Base-by-base conservation (phyloP, 2,797 vertebrate species). In the Phataginus tricuspis region DNA sequence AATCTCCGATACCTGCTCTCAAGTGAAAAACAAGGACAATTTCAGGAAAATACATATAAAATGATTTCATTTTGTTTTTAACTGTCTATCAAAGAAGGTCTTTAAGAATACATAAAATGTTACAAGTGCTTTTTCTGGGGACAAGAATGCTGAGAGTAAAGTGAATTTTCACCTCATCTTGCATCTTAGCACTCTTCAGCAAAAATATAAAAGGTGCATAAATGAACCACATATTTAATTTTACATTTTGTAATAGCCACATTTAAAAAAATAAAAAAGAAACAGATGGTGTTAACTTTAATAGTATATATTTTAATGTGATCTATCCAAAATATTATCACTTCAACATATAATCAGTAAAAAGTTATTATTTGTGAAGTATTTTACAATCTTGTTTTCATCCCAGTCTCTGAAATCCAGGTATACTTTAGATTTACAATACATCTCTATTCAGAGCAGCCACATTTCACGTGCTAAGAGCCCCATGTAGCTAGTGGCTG, bases 251-350 rank as follows among this genome's bases (percentile, higher is more conserved):
- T 66, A 19, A 45, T 39, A 57, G 57, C 23, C 71, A 39, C 31
- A n/a, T 71, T 72, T 84, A 31, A n/a, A 87, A 95, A 95, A 80
- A 61, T 15, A 83, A 80, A 88, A 91, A 55, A 74, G 12, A 95
- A 72, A 91, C 39, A 61, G 34, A 45, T 93, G 82, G 19, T 42
- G 45, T 29, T 88, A 31, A 66, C 9, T 79, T 74, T 80, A 79
- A 59, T 71, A 19, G 34, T 13, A 8, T 53, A 13, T 82, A 64
- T 78, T 39, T 96, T 51, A 80, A 91, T 85, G 51, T 59, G 80
- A 59, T 51, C 45, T 83, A 61, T 25, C 61, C 15, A 75, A 91
- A 37, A 15, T 64, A 82, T 66, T 53, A 79, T 64, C 82, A 64
- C 88, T 78, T 93, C 21, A 57, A 42, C 15, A 68, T 71, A 64